These are phyloP conservation scores for Tuberolachnus salignus DNA, from an alignment of 2,888 invertebrate genomes.

Conservation along the genomic window DNA sequence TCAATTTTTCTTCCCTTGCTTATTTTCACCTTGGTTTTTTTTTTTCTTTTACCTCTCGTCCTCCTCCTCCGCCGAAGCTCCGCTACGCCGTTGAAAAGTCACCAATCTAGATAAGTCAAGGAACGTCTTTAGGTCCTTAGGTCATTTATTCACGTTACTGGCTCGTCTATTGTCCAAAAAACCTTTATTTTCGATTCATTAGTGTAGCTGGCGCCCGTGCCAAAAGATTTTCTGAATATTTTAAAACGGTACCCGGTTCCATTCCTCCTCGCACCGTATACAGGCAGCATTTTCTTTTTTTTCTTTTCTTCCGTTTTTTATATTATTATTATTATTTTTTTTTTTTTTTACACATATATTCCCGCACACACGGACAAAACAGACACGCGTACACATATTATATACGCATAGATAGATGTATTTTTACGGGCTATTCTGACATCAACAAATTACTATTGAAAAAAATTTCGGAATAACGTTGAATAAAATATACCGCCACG, in stretches of 20 bases:
- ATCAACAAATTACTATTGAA: constrained; percentile 37
- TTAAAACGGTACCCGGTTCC: constrained; percentile 14
- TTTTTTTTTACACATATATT: no score
- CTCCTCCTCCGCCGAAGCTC: background rate
- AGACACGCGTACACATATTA: background rate
- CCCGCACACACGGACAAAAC: background rate
- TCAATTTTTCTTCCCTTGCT: constrained; percentile 10
- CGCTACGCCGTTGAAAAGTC: constrained; percentile 12
- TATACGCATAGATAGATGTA: constrained; percentile 1
- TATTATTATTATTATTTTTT: no score
- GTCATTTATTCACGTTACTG: constrained; percentile 41
- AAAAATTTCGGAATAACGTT: background rate
- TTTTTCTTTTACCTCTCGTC: no score
- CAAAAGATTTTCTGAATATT: constrained; percentile 47
- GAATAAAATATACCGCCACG: background rate
- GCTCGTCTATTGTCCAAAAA: constrained; percentile 36
- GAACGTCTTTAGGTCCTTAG: background rate
- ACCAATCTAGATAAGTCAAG: constrained; percentile 47
- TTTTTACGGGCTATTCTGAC: constrained; percentile 16
- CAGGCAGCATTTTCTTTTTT: background rate
- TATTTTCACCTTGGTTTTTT: background rate
- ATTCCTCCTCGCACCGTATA: background rate
- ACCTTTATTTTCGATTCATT: constrained; percentile 51
- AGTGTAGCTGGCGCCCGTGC: constrained; percentile 14
- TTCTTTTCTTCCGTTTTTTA: background rate